phyloP scores from a whole-genome alignment of 2,113 vertebrate genomes.

The Campylomormyrus tamandua region DNA sequence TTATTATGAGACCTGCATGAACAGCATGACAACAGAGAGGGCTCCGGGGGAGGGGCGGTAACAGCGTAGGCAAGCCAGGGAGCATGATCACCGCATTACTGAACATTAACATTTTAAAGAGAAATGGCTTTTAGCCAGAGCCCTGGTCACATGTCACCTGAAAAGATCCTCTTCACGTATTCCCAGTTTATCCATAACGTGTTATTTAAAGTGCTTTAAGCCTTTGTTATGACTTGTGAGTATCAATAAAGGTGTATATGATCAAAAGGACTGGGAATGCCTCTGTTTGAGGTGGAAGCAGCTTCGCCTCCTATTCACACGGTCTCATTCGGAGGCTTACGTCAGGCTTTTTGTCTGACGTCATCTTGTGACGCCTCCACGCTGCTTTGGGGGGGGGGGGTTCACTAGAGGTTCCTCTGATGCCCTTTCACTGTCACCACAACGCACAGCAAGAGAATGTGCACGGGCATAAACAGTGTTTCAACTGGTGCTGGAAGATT shows the following conservation, averaged over 20 bases:
- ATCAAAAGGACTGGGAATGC: background rate
- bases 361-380: background rate
- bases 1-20: background rate
- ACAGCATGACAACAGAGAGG: background rate
- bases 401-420: background rate
- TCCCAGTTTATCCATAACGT: background rate
- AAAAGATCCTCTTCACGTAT: slow-evolving; percentile 1
- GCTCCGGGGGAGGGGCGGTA: background rate
- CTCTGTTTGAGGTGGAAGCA: slow-evolving; percentile 4
- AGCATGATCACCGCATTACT: background rate
- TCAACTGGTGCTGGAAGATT: slow-evolving; percentile 24
- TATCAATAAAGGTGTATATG: background rate
- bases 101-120: background rate
- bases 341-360: background rate
- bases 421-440: slow-evolving; percentile 29
- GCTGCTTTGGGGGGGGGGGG: background rate
- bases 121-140: background rate
- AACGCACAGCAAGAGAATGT: slow-evolving; percentile 25
- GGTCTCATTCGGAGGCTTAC: background rate
- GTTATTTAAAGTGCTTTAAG: background rate
- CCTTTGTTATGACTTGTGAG: slow-evolving; percentile 6
- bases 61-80: background rate
- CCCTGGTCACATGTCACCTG: background rate
- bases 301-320: background rate
- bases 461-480: slow-evolving; percentile 43